Evolutionary conservation across 1,140 invertebrate genomes (phyloP).

Genomic region (Ostrea edulis): DNA sequence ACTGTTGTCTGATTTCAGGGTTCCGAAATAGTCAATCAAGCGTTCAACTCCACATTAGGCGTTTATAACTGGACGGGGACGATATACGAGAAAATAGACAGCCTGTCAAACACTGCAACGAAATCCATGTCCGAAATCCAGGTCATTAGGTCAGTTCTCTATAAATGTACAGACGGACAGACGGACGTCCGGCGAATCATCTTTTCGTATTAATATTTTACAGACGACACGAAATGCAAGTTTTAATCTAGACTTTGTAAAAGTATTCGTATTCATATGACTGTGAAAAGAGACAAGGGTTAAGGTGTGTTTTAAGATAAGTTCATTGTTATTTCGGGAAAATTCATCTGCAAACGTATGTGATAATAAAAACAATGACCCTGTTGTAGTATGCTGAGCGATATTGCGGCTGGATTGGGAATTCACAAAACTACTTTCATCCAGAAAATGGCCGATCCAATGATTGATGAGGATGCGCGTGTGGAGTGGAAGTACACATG

Average conservation of each 20-base stretch:
- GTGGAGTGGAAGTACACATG: conserved; percentile 72
- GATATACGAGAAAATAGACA: conserved; percentile 58
- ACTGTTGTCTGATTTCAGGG: background rate
- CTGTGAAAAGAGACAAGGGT: too few species aligned
- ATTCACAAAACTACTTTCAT: conserved; percentile 48
- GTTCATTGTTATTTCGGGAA: too few species aligned
- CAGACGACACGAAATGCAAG: too few species aligned
- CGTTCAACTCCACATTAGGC: background rate
- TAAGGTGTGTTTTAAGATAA: too few species aligned
- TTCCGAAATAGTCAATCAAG: background rate
- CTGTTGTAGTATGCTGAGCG: conserved; percentile 53
- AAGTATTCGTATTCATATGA: too few species aligned
- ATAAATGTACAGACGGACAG: too few species aligned
- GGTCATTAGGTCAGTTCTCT: conserved; percentile 51
- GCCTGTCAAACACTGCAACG: conserved; percentile 56
- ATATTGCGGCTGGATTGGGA: conserved; percentile 46
- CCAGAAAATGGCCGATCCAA: conserved; percentile 16
- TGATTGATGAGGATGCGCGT: conserved; percentile 60
- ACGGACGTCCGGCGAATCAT: too few species aligned
- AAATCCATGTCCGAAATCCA: conserved; percentile 47
- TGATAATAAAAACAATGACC: background rate
- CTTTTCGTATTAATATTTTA: too few species aligned
- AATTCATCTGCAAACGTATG: too few species aligned
- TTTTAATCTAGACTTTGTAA: too few species aligned
- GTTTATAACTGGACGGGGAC: conserved; percentile 53